Conservation (phyloP, 1,140 invertebrate genomes). For the Drosophila ogumai region DNA sequence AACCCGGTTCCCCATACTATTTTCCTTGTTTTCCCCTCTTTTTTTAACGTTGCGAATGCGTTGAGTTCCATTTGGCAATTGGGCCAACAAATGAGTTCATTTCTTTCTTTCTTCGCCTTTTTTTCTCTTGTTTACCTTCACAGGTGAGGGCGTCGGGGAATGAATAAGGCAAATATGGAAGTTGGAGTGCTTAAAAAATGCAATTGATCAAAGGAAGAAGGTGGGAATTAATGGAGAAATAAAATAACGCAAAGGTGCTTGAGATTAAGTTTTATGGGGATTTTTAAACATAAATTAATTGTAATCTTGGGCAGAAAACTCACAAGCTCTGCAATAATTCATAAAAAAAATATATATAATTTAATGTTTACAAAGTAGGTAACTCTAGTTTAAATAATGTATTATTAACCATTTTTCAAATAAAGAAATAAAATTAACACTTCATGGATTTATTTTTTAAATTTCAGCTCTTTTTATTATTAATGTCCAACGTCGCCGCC, state of each 20-base stretch:
- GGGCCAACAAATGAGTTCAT: constrained; percentile 51
- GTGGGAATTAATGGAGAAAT: constrained; percentile 5
- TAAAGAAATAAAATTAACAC: not conserved
- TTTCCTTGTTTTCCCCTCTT: not conserved
- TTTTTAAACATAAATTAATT: not conserved
- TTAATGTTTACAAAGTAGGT: not conserved
- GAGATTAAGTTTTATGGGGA: not conserved
- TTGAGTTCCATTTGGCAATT: constrained; percentile 56
- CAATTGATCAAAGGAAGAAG: constrained; percentile 28
- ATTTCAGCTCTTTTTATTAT: not conserved
- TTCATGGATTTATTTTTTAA: not conserved
- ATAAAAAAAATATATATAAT: not conserved
- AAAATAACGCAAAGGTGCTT: not conserved
- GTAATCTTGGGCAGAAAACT: not conserved
- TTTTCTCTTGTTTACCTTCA: constrained; percentile 12
- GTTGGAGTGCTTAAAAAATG: constrained; percentile 22
- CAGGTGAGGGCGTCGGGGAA: constrained; percentile 21
- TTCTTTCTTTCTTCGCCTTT: constrained; percentile 16
- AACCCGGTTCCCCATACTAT: constrained; percentile 9
- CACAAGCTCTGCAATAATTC: not conserved
- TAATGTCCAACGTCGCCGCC: constrained; percentile 1
- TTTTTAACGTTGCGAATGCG: constrained; percentile 22
- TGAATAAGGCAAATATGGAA: constrained; percentile 30
- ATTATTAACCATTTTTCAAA: not conserved
- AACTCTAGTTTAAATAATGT: no score